phyloP scores from a whole-genome alignment of 2,113 vertebrate genomes.

The Trogon surrucura region DNA sequence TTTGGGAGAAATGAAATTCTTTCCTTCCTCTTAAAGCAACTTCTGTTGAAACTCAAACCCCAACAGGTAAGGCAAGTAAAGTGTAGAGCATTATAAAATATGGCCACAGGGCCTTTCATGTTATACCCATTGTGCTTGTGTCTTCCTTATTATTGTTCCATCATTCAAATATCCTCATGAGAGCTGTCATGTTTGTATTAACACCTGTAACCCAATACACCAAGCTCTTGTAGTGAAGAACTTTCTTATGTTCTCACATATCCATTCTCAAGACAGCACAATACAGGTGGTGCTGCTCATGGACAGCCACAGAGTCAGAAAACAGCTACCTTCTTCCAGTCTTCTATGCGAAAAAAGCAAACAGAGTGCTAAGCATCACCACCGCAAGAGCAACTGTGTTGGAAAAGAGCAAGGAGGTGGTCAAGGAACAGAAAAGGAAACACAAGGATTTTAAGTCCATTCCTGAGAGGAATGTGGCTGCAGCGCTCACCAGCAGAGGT shows the following conservation, averaged over 20 bases:
- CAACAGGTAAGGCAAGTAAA: background rate
- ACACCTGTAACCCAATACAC: background rate
- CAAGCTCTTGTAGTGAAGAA: background rate
- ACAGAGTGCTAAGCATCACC: background rate
- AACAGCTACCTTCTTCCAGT: background rate
- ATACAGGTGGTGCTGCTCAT: background rate
- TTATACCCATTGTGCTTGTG: background rate
- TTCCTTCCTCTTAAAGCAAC: background rate
- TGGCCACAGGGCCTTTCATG: background rate
- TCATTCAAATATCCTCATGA: background rate
- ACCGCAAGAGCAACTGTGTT: background rate
- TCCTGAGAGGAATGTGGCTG: background rate
- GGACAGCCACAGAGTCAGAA: background rate
- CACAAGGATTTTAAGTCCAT: background rate
- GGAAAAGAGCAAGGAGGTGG: background rate
- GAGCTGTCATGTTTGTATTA: background rate
- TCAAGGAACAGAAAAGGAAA: background rate
- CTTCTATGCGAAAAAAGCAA: background rate
- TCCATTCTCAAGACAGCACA: background rate
- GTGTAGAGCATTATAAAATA: background rate
- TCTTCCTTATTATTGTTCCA: background rate
- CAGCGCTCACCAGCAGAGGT: background rate
- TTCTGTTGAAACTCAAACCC: background rate
- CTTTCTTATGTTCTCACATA: background rate
- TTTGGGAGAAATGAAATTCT: background rate